Conservation (phyloP, 2,113 vertebrate species). For the Mobula hypostoma region DNA sequence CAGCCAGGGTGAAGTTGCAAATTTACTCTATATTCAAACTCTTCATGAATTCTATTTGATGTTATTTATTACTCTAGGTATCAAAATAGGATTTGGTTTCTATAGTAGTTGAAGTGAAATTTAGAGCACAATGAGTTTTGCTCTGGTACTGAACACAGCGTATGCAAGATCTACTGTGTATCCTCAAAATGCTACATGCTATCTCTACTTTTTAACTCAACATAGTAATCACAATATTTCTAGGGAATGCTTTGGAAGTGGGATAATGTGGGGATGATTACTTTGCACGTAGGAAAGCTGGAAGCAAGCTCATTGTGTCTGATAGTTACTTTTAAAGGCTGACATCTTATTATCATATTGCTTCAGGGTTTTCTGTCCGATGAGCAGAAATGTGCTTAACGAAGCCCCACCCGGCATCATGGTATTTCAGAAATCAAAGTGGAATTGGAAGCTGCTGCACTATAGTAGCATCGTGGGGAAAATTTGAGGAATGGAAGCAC, state of each 20-base stretch:
- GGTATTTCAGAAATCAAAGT: too few relatives aligned
- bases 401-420: not conserved
- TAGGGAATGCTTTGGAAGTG: not conserved
- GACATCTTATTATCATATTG: not conserved
- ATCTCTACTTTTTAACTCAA: not conserved
- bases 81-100: not conserved
- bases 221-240: not conserved
- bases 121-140: not conserved
- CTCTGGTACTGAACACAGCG: not conserved
- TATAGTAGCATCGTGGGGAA: not conserved
- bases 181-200: not conserved
- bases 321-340: too few relatives aligned
- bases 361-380: not conserved
- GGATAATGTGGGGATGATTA: not conserved
- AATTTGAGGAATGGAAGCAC: not conserved
- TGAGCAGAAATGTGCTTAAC: not conserved
- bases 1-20: not conserved
- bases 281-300: too few relatives aligned
- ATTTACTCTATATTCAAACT: not conserved
- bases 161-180: not conserved
- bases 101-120: not conserved
- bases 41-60: not conserved
- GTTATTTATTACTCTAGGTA: not conserved
- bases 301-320: too few relatives aligned
- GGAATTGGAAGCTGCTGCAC: too few relatives aligned